Conservation (phyloP, 2,888 invertebrate genomes). For the Hypselothyrea guttata region DNA sequence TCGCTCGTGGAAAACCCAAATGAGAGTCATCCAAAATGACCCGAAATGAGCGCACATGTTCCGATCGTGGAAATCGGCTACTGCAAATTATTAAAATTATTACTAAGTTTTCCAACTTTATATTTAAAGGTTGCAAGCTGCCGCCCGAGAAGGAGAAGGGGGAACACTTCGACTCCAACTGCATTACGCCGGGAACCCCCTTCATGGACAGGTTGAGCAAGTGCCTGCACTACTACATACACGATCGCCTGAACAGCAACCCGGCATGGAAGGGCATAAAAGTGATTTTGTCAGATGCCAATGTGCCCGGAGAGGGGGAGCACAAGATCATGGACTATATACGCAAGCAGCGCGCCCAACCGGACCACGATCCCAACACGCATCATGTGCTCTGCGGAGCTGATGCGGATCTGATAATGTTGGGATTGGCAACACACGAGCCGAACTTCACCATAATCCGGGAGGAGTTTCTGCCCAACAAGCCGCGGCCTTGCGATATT, state of each 20-base stretch:
- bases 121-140: slow-evolving; percentile 84
- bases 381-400: slow-evolving; percentile 99
- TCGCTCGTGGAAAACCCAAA: too few species aligned
- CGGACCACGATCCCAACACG: slow-evolving; percentile 98
- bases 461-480: slow-evolving; percentile 99
- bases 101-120: too few species aligned
- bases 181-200: slow-evolving; percentile 99
- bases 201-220: slow-evolving; percentile 96
- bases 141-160: slow-evolving; percentile 95
- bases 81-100: too few species aligned
- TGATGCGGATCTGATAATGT: slow-evolving; percentile 98
- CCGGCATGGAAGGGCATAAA: slow-evolving; percentile 97
- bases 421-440: slow-evolving; percentile 99
- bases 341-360: slow-evolving; percentile 95
- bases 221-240: slow-evolving; percentile 85
- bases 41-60: too few species aligned
- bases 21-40: too few species aligned
- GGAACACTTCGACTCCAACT: slow-evolving; percentile 99
- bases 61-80: too few species aligned
- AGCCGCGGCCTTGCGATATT: slow-evolving; percentile 96
- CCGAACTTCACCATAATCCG: slow-evolving; percentile 99
- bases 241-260: slow-evolving; percentile 89
- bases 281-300: slow-evolving; percentile 98
- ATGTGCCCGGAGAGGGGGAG: slow-evolving; percentile 98
- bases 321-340: slow-evolving; percentile 99